A percentile compares a stretch with the other conserved stretches of the same genome.
These are phyloP conservation scores for Spizella passerina DNA, from an alignment of 2,797 vertebrate species.

Conservation along the genomic window DNA sequence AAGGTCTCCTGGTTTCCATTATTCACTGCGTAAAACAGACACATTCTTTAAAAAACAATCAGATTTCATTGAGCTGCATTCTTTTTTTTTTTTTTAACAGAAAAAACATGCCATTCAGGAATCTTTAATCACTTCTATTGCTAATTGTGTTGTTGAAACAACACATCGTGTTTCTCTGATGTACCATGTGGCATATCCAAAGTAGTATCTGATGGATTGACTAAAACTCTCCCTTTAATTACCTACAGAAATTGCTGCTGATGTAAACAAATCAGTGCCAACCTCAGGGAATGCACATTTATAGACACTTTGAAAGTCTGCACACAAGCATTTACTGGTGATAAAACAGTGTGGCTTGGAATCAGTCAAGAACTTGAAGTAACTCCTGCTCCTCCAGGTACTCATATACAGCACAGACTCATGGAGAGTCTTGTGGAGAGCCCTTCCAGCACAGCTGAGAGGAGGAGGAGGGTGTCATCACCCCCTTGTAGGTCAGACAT, in stretches of 20 bases:
- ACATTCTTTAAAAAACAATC: background rate
- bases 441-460: background rate
- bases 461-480: background rate
- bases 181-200: background rate
- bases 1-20: constrained; percentile 2
- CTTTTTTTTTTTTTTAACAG: background rate
- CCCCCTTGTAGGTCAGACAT: background rate
- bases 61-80: background rate
- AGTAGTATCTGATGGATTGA: background rate
- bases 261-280: background rate
- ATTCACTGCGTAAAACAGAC: background rate
- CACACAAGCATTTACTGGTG: background rate
- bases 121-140: background rate
- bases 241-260: background rate
- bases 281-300: background rate
- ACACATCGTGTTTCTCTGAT: background rate
- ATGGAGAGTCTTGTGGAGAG: background rate
- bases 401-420: background rate
- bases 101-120: background rate
- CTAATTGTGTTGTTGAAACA: background rate
- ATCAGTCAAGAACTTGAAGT: background rate
- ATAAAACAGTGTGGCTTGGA: background rate
- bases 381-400: background rate
- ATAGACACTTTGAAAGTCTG: background rate
- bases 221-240: constrained; percentile 10